Base-by-base conservation (phyloP, 2,888 invertebrate species). In the Cephus nigrinus region DNA sequence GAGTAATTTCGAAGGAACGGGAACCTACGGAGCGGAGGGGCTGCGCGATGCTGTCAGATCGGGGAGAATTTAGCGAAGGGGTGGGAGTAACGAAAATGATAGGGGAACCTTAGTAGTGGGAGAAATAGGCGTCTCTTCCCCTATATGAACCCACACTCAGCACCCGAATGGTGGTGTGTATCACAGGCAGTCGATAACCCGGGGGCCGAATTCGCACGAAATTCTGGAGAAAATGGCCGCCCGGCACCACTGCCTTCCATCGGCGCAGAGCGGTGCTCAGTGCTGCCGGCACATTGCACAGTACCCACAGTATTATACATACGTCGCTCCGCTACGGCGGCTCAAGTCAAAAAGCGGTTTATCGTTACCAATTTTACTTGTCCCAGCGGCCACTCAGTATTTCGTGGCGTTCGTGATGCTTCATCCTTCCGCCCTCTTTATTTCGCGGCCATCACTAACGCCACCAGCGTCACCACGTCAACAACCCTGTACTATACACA, bases 181-280 rank as follows among this genome's bases (percentile, higher is more conserved):
- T 40, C 69, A 69, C 69, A 11, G 69, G 69, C 84, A 89, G 90
- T 89, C 90, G 90, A 89, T 89, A 89, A 85, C 86, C 84, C 82
- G 83, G 84, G 85, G 85, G 85, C 85, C 88, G 88, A 86, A 88
- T 86, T 87, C 85, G 86, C 88, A 87, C 87, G 87, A 86, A 87
- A 89, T 87, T 89, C 85, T 86, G 85, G 84, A 89, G 85, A 90
- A 89, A 90, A 89, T 89, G 78, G 78, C 78, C 78, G 78, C 71
- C 69, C 77, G 75, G 36, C 40, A 40, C 40, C 40, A 40, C 40
- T 40, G 40, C 40, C 40, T 40, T 40, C 40, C 40, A 40, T 40
- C 15, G 15, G 15, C 40, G 40, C 40, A 40, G 15, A 15, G 40
- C 40, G 15, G 40, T 40, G 15, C 15, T 40, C 40, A 40, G 40